Percentiles rank a stretch among this genome's conserved stretches.
Conservation (phyloP, 2,888 invertebrate genomes). For the Crematogaster levior region DNA sequence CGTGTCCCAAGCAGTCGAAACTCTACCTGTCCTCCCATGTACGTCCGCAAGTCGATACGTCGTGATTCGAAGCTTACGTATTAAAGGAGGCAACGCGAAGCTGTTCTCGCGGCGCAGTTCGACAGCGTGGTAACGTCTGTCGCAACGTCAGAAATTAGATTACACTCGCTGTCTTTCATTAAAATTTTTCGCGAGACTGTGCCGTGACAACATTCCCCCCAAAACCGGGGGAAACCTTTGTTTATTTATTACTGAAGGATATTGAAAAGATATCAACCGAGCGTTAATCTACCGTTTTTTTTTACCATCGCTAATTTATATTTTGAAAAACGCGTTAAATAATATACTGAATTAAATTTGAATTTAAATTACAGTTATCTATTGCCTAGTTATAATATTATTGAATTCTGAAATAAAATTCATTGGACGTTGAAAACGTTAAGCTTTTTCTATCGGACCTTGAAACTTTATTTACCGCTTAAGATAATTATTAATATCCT, state of each 20-base stretch:
- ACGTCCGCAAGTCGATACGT: slow-evolving; percentile 78
- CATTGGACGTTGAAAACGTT: background rate
- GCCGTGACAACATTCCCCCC: background rate
- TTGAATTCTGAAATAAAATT: slow-evolving; percentile 2
- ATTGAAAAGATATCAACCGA: background rate
- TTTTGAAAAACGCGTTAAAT: background rate
- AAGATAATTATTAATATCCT: slow-evolving; percentile 17
- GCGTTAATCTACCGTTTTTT: background rate
- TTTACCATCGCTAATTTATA: background rate
- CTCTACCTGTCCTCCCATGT: slow-evolving; percentile 73
- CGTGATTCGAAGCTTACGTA: slow-evolving; percentile 60
- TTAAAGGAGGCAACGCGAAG: slow-evolving; percentile 28
- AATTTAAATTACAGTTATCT: background rate
- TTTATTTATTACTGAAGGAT: background rate
- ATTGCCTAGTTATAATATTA: background rate
- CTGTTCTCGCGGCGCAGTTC: background rate
- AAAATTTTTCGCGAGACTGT: background rate
- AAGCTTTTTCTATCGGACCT: slow-evolving; percentile 1
- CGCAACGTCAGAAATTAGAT: slow-evolving; percentile 27
- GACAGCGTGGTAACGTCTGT: background rate
- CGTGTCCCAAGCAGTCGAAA: slow-evolving; percentile 80
- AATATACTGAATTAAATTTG: background rate
- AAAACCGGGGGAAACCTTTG: background rate
- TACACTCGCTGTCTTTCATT: no score
- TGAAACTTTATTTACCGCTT: background rate